Evolutionary conservation across 2,888 invertebrate genomes (phyloP).

Genomic region (Drosophila austrosaltans): DNA sequence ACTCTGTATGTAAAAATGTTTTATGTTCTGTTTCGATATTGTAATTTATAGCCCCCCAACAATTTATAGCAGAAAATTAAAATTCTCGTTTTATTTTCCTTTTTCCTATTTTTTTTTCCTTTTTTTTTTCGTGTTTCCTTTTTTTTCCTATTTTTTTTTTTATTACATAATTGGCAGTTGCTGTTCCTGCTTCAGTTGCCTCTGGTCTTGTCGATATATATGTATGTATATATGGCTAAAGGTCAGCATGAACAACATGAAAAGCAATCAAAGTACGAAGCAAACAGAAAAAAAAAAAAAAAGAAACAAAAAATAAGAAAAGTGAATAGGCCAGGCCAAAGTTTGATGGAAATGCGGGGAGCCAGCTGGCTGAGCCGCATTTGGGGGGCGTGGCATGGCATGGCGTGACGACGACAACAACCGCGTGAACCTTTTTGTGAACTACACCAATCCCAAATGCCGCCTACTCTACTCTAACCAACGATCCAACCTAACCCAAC

Average conservation of each 20-base stretch:
- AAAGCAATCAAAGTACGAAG: constrained; percentile 63
- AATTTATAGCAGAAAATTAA: constrained; percentile 69
- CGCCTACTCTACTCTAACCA: neutral
- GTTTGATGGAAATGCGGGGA: constrained; percentile 6
- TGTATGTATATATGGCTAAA: neutral
- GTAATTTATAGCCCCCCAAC: constrained; percentile 60
- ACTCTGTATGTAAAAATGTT: constrained; percentile 64
- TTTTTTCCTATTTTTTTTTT: constrained; percentile 37
- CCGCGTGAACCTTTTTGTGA: constrained; percentile 17
- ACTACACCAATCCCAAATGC: constrained; percentile 13
- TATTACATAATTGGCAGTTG: constrained; percentile 66
- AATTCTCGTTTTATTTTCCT: constrained; percentile 43
- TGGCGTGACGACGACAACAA: constrained; percentile 14
- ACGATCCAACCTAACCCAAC: neutral
- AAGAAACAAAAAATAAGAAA: neutral
- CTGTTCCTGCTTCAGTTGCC: constrained; percentile 36
- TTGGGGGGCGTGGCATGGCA: constrained; percentile 1
- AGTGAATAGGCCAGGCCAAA: constrained; percentile 16
- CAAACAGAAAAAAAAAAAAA: neutral
- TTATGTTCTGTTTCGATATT: constrained; percentile 59
- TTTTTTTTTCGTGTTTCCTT: neutral
- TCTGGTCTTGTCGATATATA: constrained; percentile 20
- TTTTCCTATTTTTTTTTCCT: neutral
- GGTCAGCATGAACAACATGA: constrained; percentile 35
- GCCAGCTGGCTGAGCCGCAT: neutral